Base-by-base conservation (phyloP, 1,140 invertebrate species). In the Holcopasites calliopsidis region DNA sequence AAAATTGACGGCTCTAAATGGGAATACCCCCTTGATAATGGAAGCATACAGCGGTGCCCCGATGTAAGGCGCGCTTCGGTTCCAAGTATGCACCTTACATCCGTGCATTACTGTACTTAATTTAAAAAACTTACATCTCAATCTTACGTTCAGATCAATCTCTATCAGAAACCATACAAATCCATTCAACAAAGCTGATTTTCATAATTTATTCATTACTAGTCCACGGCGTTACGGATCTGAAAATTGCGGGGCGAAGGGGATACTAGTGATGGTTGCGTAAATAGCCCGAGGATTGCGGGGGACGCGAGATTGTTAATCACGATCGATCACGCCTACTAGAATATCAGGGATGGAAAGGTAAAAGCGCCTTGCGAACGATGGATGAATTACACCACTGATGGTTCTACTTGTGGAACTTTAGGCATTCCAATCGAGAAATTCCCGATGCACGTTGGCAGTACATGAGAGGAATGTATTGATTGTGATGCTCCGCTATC, bases 401-500 rank as follows among this genome's bases (percentile, higher is more conserved):
- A 83, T 66, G 77, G 72, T 60, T 75, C 55, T 79, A 74, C 82
- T 76, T 69, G 77, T 80, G 86, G 86, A 88, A 90, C 88, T 85
- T 78, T 73, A 70, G 82, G 85, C 88, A 90, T 90, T 91, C 86
- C 86, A 89, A 90, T 91, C 88, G 86, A 73, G 83, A 88, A 90
- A 90, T 91, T 90, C 89, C 87, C 61, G 50, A 85, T 86, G 82
- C 85, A 90, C 84, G 83, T 85, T 85, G 78, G 70, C 76, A 80
- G 76, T 80, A 77, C 72, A 74, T 76, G 38, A 31, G 55, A 70
- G 83, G 82, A 87, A 89, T 83, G 75, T 79, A 71, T 69, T 31
- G 23, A 40, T 49, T 44, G 40, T 68, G 55, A 69, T 7, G 11
- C 33, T 44, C 66, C 40, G 26, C 47, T 65, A 57, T 77, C 66